Conservation (phyloP, 2,113 vertebrate species). For the Cryptotis parvus region DNA sequence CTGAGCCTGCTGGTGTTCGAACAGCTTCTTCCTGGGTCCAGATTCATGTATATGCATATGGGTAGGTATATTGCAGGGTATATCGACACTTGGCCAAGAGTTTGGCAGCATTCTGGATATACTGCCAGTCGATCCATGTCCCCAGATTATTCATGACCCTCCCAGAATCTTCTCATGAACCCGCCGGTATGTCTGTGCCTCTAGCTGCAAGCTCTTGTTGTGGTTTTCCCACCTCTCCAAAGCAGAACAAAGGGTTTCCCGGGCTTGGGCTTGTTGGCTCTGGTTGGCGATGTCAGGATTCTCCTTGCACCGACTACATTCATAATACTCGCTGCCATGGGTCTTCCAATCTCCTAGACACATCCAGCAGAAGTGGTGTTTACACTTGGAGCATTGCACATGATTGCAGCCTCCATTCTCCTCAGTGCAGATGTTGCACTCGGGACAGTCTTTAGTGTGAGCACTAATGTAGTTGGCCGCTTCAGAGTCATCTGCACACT, state of each 20-base stretch:
- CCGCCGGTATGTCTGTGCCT: conserved; percentile 98
- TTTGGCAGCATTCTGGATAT: conserved; percentile 98
- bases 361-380: conserved; percentile 99
- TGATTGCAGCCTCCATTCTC: conserved; percentile 99
- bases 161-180: conserved; percentile 99
- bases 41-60: conserved; percentile 99
- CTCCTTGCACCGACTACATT: conserved; percentile 99
- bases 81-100: conserved; percentile 99
- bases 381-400: conserved; percentile 99
- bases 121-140: conserved; percentile 99
- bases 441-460: conserved; percentile 99
- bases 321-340: conserved; percentile 99
- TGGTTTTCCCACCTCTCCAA: conserved; percentile 99
- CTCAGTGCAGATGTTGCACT: conserved; percentile 99
- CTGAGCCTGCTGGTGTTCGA: conserved; percentile 99
- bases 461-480: conserved; percentile 99
- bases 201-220: conserved; percentile 98
- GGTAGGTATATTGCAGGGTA: conserved; percentile 99
- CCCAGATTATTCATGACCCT: conserved; percentile 99
- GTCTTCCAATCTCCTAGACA: conserved; percentile 99
- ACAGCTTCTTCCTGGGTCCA: conserved; percentile 98
- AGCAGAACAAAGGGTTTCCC: conserved; percentile 99
- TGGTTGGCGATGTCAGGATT: conserved; percentile 99
- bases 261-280: conserved; percentile 99
- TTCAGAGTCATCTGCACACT: conserved; percentile 99